These are phyloP conservation scores for Trichomalopsis sarcophagae DNA, from an alignment of 1,140 invertebrate species.

Conservation along the genomic window DNA sequence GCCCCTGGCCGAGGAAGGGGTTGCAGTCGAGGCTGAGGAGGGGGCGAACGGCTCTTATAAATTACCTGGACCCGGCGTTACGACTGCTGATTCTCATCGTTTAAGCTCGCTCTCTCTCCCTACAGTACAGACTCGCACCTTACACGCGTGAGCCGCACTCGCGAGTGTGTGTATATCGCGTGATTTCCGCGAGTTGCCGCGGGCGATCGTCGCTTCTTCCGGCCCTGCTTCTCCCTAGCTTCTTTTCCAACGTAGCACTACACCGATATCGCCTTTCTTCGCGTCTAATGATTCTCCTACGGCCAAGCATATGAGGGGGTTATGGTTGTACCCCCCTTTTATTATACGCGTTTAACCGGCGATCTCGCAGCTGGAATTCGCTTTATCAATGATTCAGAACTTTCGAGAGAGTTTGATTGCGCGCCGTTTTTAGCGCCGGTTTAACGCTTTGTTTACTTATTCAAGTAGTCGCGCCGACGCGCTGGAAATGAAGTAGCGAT, in stretches of 20 bases:
- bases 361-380: background rate
- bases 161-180: background rate
- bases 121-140: background rate
- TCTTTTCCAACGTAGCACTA: background rate
- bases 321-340: background rate
- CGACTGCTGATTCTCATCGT: conserved; percentile 62
- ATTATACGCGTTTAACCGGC: background rate
- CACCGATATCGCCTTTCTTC: background rate
- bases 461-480: background rate
- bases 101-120: background rate
- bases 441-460: background rate
- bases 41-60: conserved; percentile 63
- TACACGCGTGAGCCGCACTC: too few species aligned
- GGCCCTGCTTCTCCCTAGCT: background rate
- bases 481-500: background rate
- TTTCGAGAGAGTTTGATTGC: background rate
- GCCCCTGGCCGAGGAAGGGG: background rate
- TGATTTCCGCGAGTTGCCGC: background rate
- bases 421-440: too few species aligned
- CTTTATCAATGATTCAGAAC: background rate
- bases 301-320: too few species aligned
- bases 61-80: conserved; percentile 69
- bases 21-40: background rate
- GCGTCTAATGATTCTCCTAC: too few species aligned
- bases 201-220: background rate